Conservation (phyloP, 2,797 vertebrate genomes). For the Molossus alvarezi region DNA sequence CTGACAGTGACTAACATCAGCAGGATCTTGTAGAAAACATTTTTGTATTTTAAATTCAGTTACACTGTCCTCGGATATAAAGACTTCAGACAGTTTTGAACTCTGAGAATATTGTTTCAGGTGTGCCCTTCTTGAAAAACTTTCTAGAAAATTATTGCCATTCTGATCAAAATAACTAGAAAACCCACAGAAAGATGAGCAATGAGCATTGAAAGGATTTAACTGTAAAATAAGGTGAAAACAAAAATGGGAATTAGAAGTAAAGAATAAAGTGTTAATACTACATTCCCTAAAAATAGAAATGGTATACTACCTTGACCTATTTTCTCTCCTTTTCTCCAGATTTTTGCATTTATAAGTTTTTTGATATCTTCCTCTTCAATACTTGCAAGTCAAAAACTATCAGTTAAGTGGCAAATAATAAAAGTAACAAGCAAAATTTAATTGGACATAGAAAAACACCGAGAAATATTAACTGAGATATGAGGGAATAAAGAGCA, state of each 20-base stretch:
- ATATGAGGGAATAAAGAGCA: background rate
- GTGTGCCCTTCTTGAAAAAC: background rate
- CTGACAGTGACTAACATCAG: background rate
- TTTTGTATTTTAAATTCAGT: constrained; percentile 55
- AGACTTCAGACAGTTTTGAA: constrained; percentile 44
- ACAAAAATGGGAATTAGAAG: background rate
- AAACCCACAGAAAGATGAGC: background rate
- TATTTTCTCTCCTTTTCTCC: constrained; percentile 28
- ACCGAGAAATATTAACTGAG: constrained; percentile 43
- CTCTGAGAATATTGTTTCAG: constrained; percentile 14
- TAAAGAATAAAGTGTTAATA: constrained; percentile 11
- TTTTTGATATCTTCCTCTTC: constrained; percentile 8
- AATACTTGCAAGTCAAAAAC: background rate
- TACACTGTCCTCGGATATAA: background rate
- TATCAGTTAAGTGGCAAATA: constrained; percentile 12
- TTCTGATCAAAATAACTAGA: constrained; percentile 50
- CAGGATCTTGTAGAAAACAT: background rate
- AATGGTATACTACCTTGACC: background rate
- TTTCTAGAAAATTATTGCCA: background rate
- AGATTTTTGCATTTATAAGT: background rate
- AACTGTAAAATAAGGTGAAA: constrained; percentile 10
- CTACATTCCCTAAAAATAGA: constrained; percentile 43
- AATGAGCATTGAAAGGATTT: constrained; percentile 13
- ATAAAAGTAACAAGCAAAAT: constrained; percentile 29
- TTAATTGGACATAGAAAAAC: background rate